Conservation (phyloP, 2,113 vertebrate species). For the Pelvicachromis taeniatus region DNA sequence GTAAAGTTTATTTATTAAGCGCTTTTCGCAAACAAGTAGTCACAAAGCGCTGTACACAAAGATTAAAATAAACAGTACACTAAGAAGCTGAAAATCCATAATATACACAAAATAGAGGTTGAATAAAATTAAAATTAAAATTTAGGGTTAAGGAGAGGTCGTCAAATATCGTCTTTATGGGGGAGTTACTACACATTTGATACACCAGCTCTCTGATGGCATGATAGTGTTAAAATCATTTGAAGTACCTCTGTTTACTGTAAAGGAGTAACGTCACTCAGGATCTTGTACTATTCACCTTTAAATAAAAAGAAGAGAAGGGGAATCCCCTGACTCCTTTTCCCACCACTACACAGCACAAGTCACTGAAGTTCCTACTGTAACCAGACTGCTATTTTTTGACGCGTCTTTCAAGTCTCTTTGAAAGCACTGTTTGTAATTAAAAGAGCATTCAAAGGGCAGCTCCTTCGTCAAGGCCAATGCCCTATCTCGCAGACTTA, state of each 20-base stretch:
- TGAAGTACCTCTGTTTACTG: not conserved
- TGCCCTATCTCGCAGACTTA: not conserved
- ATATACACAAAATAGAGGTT: too few species aligned
- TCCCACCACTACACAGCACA: not conserved
- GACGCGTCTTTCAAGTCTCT: not conserved
- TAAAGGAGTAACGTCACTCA: not conserved
- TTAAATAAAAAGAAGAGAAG: not conserved
- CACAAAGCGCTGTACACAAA: too few species aligned
- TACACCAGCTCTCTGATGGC: not conserved
- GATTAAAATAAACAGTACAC: too few species aligned
- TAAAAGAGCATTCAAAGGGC: not conserved
- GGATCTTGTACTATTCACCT: not conserved
- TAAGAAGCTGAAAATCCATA: too few species aligned
- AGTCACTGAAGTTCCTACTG: not conserved
- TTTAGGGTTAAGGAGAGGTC: not conserved
- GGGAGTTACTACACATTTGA: not conserved
- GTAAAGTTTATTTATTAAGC: too few species aligned
- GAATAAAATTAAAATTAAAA: too few species aligned
- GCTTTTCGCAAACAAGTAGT: too few species aligned
- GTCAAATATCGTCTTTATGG: not conserved
- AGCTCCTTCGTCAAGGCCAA: not conserved
- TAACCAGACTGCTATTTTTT: not conserved
- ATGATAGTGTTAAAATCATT: not conserved
- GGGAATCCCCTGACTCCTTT: not conserved
- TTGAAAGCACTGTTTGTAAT: not conserved